Base-by-base conservation (phyloP, 2,113 vertebrate genomes). In the Tor tambroides region DNA sequence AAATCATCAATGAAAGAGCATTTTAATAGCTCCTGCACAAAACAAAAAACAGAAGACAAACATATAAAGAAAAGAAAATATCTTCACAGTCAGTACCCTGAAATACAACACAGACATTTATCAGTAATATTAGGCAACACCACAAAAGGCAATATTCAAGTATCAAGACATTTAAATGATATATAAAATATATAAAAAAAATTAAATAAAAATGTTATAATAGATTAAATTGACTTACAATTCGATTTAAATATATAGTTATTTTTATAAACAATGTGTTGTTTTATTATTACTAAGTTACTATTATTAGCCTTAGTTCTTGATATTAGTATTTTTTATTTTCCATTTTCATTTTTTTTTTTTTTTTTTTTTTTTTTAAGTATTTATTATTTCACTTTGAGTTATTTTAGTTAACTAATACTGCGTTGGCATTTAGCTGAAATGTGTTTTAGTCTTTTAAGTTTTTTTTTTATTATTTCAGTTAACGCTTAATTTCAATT, bases 1-100 rank as follows among this genome's bases (percentile, higher is more conserved):
- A 78, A 65, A 87, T 71, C 54, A 86, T 49, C 88, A 89, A 32
- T 75, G 74, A 61, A 63, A 85, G 41, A 88, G 59, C 80, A 84
- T 17, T 90, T 82, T 87, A 78, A 80, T 49, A 82, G 46, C 43
- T 63, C 71, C 61, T 21, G 38, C 61, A 56, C 30, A 59, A 67
- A 88, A 79, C n/a, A 17, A 54, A 30, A 59, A 61, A 80, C 28
- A 43, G 23, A 41, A 78, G 49, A 90, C 46, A 86, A 51, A 69
- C 32, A 82, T 32, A 23, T 23, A 76, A n/a, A 87, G 74, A 78
- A 71, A 46, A 10, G 79, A 81, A 59, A 77, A 88, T 26, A 56
- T 61, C 76, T 86, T 69, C 75, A 49, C 65, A 9, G 28, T 78
- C 63, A 12, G 71, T 67, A 12, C 26, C 82, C 88, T 89, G 83